Base-by-base conservation (phyloP, 2,113 vertebrate genomes). In the Chaenogobius annularis region DNA sequence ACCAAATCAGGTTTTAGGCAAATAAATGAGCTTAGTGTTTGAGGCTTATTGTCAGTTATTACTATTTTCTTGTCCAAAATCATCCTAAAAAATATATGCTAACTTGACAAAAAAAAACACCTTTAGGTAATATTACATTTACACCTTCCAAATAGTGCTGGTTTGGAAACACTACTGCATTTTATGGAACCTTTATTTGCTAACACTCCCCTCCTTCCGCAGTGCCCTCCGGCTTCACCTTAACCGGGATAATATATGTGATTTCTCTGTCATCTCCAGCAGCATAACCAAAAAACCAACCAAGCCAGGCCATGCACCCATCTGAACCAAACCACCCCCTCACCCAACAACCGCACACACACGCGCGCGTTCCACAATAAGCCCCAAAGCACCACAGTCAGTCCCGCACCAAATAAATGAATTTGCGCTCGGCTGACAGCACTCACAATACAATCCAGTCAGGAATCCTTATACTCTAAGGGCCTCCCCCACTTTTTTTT, bases 391-490 rank as follows among this genome's bases (percentile, higher is more conserved):
- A 74, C 77, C 10, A 52, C 69, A 61, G 70, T 72, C 67, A 40
- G 37, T 40, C 37, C 55, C 14, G 44, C 55, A 14, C 73, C 67
- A 86, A 91, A 90, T 88, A 79, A 88, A 91, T 84, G 86, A 77
- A 90, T 89, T 86, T 90, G 69, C 70, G 87, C 78, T 80, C 5
- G 50, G 61, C 44, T 86, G 86, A 88, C 83, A 87, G 77, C 73
- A 66, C 71, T 73, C 81, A 90, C 82, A 92, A 90, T 93, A 93
- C 78, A 78, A 80, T 92, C 88, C 86, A 92, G 80, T 65, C 69
- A 92, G 88, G 92, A 95, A 94, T 94, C 93, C 80, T 75, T 86
- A 40, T 9, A 83, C 89, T 93, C 91, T 7, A 22, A n/a, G n/a
- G n/a, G 90, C 69, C 20, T 88, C 84, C 76, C 80, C 70, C 84